Conservation (phyloP, 2,888 invertebrate species). For the Endomychus coccineus region DNA sequence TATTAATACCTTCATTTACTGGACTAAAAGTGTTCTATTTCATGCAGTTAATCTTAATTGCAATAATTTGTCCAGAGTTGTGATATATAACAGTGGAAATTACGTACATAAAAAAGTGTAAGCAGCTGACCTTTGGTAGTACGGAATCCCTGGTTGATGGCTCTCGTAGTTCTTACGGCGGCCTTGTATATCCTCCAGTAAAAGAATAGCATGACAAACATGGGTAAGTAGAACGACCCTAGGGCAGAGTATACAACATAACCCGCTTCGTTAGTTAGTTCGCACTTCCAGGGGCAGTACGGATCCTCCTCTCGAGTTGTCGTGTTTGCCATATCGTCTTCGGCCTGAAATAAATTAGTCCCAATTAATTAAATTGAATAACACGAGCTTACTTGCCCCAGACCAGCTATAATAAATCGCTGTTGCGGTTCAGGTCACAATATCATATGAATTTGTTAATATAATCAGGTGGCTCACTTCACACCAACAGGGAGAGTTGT, state of each 20-base stretch:
- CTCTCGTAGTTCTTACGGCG: conserved; percentile 85
- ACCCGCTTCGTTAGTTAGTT: conserved; percentile 86
- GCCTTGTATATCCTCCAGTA: conserved; percentile 95
- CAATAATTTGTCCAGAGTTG: too few species aligned
- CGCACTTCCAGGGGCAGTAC: conserved; percentile 79
- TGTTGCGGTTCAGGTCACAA: neutral
- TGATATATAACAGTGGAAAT: too few species aligned
- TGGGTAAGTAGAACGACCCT: conserved; percentile 97
- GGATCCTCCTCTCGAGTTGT: conserved; percentile 44
- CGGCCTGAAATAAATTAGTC: conserved; percentile 28
- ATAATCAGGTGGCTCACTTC: too few species aligned
- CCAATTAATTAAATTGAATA: conserved; percentile 4
- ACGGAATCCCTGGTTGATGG: conserved; percentile 85
- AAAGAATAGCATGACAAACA: conserved; percentile 97
- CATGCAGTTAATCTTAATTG: too few species aligned
- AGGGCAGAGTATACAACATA: conserved; percentile 96
- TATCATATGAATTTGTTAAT: neutral
- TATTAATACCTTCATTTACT: too few species aligned
- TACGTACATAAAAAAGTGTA: too few species aligned
- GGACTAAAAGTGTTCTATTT: too few species aligned
- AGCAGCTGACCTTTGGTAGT: conserved; percentile 74
- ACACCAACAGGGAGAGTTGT: too few species aligned
- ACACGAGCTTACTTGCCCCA: too few species aligned
- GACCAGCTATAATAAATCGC: neutral
- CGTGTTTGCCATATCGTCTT: conserved; percentile 27